These are phyloP conservation scores for Tragopan temminckii DNA, from an alignment of 2,797 vertebrate species.

Conservation along the genomic window DNA sequence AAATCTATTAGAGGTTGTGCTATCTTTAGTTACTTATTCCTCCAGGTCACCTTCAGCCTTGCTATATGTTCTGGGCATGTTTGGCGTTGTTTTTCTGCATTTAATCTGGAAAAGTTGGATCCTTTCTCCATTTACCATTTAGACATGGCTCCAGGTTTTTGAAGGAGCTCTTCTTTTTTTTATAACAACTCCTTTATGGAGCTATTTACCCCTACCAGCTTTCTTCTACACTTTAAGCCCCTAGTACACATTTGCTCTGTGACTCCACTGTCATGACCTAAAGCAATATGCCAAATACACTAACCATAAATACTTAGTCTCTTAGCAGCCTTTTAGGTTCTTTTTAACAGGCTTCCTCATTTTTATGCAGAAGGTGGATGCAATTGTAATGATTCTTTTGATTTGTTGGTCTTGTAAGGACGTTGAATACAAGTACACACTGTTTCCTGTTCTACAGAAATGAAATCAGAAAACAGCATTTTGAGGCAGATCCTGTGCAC, in stretches of 20 bases:
- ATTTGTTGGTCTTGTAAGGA: not conserved
- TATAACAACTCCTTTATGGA: not conserved
- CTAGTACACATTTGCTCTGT: not conserved
- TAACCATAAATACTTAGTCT: not conserved
- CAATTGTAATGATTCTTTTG: not conserved
- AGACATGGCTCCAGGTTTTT: not conserved
- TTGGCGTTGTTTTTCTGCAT: not conserved
- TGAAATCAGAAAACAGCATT: not conserved
- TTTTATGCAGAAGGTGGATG: not conserved
- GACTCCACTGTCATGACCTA: not conserved
- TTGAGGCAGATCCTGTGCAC: not conserved
- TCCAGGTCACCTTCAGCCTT: not conserved
- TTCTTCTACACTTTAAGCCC: not conserved
- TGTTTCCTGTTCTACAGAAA: not conserved
- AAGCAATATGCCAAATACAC: not conserved
- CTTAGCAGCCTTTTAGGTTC: not conserved
- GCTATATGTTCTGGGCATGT: not conserved
- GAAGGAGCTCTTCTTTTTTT: not conserved
- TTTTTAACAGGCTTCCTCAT: not conserved
- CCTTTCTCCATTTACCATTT: not conserved
- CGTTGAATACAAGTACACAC: not conserved
- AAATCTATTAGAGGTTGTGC: not conserved
- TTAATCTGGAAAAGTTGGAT: not conserved
- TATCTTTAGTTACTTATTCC: not conserved
- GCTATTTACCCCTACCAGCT: not conserved